Evolutionary conservation across 2,113 vertebrate species (phyloP), one percentile per base, ranked within the genome.

Genomic region (Dasyprocta punctata): DNA sequence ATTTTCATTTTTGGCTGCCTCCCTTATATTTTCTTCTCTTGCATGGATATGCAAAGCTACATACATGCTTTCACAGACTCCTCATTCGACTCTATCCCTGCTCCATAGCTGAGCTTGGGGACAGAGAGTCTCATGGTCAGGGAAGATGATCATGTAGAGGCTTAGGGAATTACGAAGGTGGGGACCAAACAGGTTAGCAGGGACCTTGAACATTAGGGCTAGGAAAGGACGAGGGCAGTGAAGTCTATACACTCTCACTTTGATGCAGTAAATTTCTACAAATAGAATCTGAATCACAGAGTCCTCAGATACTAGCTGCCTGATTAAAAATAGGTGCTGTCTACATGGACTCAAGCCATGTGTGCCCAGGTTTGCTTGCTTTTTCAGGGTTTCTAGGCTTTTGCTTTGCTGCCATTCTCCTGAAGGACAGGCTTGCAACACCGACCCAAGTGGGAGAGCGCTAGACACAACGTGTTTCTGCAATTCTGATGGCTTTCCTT

Each of bases 321-420:
- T 3, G 75, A 78, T 91, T 95, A 92, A 94, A 95, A 96, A 92
- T 80, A 92, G 86, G 61, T 47, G 3, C 56, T 78, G 14, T 75
- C 30, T 20, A 11, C 5, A 0, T 44, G 83, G 94, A 60, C 56
- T 1, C 8, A 1, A 36, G 83, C 89, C 90, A n/a, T 47, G 24
- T 16, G 3, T 24, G 86, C 60, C 88, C 12, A 49, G 58, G 58
- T 33, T 75, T 41, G 1, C 75, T n/a, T 16, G 73, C 60, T 71
- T 44, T 30, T 17, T 2, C 7, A 3, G 47, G 61, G 10, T 20
- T 56, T 69, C 24, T 26, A 8, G 16, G 26, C 11, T 60, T 81
- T 4, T 3, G 4, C 2, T 11, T 38, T 58, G 36, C 63, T 38
- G 4, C 16, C 26, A 3, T 13, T 75, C 33, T 33, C 63, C 52